These are phyloP conservation scores for Catotricha subobsoleta DNA, from an alignment of 2,888 invertebrate species.

Conservation along the genomic window DNA sequence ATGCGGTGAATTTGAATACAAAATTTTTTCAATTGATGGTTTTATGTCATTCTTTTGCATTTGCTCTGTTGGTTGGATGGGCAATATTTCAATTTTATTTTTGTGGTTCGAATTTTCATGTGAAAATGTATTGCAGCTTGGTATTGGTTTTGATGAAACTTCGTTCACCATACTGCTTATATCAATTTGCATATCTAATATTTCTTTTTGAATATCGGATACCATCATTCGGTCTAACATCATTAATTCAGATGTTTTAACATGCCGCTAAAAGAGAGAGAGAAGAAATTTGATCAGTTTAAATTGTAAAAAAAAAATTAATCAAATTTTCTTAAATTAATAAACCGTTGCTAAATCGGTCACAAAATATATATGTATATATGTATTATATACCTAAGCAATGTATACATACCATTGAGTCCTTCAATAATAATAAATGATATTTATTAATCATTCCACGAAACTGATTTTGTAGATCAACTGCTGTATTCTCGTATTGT, in stretches of 20 bases:
- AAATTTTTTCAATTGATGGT: background rate
- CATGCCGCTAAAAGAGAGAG: slow-evolving; percentile 38
- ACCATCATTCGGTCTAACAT: slow-evolving; percentile 59
- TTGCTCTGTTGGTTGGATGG: too few relatives aligned
- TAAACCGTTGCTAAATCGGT: background rate
- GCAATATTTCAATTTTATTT: too few relatives aligned
- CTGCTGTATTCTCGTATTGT: slow-evolving; percentile 47
- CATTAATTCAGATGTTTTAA: slow-evolving; percentile 56
- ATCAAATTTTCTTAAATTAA: background rate
- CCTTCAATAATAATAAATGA: slow-evolving; percentile 50
- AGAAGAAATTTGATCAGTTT: background rate
- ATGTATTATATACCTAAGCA: too few relatives aligned
- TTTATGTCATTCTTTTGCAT: too few relatives aligned
- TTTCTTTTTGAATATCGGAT: slow-evolving; percentile 46
- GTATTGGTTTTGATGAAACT: background rate
- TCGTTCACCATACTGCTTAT: slow-evolving; percentile 12
- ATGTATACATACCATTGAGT: slow-evolving; percentile 47
- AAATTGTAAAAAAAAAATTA: slow-evolving; percentile 1
- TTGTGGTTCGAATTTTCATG: background rate
- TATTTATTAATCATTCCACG: slow-evolving; percentile 54
- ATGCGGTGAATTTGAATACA: background rate
- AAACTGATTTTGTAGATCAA: slow-evolving; percentile 50
- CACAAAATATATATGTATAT: background rate
- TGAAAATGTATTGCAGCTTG: too few relatives aligned
- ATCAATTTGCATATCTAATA: slow-evolving; percentile 41